phyloP scores from a whole-genome alignment of 2,797 vertebrate species.

The Acomys russatus region DNA sequence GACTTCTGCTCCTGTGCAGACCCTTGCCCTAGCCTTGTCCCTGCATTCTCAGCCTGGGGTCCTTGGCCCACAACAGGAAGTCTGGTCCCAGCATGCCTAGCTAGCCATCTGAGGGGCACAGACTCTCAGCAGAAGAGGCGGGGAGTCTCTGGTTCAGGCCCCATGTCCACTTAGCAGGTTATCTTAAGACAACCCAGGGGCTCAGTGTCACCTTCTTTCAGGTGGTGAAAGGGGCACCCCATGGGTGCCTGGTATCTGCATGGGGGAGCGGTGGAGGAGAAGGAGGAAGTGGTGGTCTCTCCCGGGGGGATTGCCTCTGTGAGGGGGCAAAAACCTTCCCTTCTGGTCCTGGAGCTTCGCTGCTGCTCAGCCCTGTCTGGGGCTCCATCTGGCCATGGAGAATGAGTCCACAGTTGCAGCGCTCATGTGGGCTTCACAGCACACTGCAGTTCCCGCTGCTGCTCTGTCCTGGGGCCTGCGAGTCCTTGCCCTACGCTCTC shows the following conservation, averaged over 20 bases:
- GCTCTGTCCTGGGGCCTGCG: no score
- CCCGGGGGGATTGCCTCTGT: background rate
- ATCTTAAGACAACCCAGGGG: background rate
- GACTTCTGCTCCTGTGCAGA: background rate
- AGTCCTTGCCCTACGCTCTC: background rate
- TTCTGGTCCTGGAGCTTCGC: background rate
- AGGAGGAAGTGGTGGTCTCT: background rate
- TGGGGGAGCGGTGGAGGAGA: no score
- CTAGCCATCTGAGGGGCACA: background rate
- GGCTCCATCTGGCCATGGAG: background rate
- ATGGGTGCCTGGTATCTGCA: no score
- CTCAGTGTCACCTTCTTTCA: background rate
- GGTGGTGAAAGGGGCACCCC: no score
- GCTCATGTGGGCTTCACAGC: background rate
- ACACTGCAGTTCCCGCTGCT: background rate
- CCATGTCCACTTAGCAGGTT: background rate
- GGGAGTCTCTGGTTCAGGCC: background rate
- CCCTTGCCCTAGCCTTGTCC: background rate
- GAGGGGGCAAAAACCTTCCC: background rate
- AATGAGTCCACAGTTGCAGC: background rate
- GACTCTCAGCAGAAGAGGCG: background rate
- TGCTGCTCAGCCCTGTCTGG: background rate
- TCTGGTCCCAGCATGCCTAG: background rate
- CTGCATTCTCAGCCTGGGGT: background rate
- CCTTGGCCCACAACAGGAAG: background rate